phyloP scores from a whole-genome alignment of 1,140 invertebrate species.

The Geopemphigus sp. region DNA sequence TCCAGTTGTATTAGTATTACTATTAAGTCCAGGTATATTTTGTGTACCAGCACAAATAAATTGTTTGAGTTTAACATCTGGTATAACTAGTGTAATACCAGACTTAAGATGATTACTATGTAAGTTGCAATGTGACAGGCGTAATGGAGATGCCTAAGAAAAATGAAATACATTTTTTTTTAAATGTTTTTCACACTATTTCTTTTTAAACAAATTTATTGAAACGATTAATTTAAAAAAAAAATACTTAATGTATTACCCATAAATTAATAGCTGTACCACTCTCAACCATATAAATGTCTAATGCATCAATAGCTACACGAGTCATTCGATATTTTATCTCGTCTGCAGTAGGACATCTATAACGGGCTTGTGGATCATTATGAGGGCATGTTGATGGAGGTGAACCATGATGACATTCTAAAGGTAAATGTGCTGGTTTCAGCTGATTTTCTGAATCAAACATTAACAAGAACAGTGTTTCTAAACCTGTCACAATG shows the following conservation, averaged over 20 bases:
- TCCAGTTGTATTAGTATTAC: slow-evolving; percentile 63
- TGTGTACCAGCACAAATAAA: slow-evolving; percentile 62
- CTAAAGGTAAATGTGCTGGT: slow-evolving; percentile 70
- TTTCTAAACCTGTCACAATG: slow-evolving; percentile 82
- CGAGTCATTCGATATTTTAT: slow-evolving; percentile 94
- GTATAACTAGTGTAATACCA: slow-evolving; percentile 84
- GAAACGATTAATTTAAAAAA: neutral
- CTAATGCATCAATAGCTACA: slow-evolving; percentile 84
- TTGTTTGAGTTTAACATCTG: slow-evolving; percentile 72
- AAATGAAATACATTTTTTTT: slow-evolving; percentile 15
- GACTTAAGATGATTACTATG: slow-evolving; percentile 86
- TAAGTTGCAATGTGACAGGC: slow-evolving; percentile 88
- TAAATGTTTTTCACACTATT: no score
- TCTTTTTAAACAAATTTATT: no score
- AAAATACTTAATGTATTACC: slow-evolving; percentile 57
- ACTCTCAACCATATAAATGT: slow-evolving; percentile 86
- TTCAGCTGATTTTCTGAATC: slow-evolving; percentile 87
- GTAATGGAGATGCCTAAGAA: slow-evolving; percentile 73
- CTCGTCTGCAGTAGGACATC: slow-evolving; percentile 81
- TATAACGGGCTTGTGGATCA: slow-evolving; percentile 62
- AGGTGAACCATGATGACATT: slow-evolving; percentile 82
- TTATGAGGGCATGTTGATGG: slow-evolving; percentile 74
- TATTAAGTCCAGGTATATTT: slow-evolving; percentile 52
- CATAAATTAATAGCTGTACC: slow-evolving; percentile 84
- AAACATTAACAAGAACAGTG: slow-evolving; percentile 78